A percentile compares a stretch with the other conserved stretches of the same genome.
These are phyloP conservation scores for Salpingus planirostris DNA, from an alignment of 2,888 invertebrate genomes.

Conservation along the genomic window DNA sequence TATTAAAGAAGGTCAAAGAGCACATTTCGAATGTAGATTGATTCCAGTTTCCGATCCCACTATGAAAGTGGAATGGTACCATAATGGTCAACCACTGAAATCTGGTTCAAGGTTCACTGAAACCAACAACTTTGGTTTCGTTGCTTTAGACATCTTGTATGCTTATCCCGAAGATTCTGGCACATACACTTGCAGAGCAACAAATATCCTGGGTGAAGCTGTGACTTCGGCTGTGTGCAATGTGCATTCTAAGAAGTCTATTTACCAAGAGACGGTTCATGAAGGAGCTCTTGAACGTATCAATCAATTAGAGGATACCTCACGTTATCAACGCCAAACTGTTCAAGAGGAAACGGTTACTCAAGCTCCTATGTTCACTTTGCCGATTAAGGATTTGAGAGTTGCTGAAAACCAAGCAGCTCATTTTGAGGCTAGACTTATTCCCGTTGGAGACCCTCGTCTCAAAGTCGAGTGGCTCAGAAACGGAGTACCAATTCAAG, in stretches of 20 bases:
- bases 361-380: constrained; percentile 87
- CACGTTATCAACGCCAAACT: constrained; percentile 63
- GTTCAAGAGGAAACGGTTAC: constrained; percentile 70
- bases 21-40: constrained; percentile 88
- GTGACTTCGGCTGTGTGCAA: constrained; percentile 82
- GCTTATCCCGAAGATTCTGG: constrained; percentile 95
- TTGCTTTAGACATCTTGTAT: constrained; percentile 91
- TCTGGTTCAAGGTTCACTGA: constrained; percentile 93
- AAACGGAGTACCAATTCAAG: constrained; percentile 84
- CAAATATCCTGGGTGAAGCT: constrained; percentile 86
- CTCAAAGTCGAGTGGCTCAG: constrained; percentile 90
- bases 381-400: constrained; percentile 78
- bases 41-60: constrained; percentile 91
- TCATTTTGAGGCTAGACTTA: constrained; percentile 87
- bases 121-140: constrained; percentile 95
- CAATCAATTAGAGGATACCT: constrained; percentile 71
- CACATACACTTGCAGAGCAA: constrained; percentile 88
- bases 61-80: constrained; percentile 93
- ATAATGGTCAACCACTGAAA: constrained; percentile 81
- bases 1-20: constrained; percentile 88
- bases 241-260: constrained; percentile 74
- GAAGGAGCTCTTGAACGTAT: constrained; percentile 76
- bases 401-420: constrained; percentile 87
- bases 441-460: constrained; percentile 89
- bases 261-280: constrained; percentile 80